phyloP scores from a whole-genome alignment of 2,113 vertebrate genomes.

The Leucopsar rothschildi region DNA sequence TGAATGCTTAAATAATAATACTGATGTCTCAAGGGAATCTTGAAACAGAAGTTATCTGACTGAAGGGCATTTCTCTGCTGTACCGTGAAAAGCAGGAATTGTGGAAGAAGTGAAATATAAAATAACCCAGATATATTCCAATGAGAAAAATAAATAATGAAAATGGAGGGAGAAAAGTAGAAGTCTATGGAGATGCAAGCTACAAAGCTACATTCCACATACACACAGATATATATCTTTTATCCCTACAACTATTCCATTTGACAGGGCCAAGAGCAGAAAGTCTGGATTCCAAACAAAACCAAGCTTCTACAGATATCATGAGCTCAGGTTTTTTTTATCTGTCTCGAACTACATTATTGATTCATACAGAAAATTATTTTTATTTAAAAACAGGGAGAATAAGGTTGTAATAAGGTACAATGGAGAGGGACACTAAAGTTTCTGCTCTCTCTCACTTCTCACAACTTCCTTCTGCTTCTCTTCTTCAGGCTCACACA shows the following conservation, averaged over 20 bases:
- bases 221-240: rapidly evolving
- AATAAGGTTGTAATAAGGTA: not conserved
- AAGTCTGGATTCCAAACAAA: not conserved
- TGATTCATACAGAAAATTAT: not conserved
- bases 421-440: not conserved
- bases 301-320: rapidly evolving
- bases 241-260: not conserved
- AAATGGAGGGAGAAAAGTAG: rapidly evolving
- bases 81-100: not conserved
- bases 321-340: not conserved
- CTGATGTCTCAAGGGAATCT: not conserved
- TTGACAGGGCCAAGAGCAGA: not conserved
- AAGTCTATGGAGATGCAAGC: not conserved
- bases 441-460: not conserved
- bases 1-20: not conserved
- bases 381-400: not conserved
- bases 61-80: not conserved
- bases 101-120: not conserved
- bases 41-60: not conserved
- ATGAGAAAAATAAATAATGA: not conserved
- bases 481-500: not conserved
- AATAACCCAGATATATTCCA: rapidly evolving
- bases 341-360: not conserved
- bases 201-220: not conserved
- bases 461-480: not conserved